Conservation (phyloP, 2,113 vertebrate species). For the Syrrhaptes paradoxus region DNA sequence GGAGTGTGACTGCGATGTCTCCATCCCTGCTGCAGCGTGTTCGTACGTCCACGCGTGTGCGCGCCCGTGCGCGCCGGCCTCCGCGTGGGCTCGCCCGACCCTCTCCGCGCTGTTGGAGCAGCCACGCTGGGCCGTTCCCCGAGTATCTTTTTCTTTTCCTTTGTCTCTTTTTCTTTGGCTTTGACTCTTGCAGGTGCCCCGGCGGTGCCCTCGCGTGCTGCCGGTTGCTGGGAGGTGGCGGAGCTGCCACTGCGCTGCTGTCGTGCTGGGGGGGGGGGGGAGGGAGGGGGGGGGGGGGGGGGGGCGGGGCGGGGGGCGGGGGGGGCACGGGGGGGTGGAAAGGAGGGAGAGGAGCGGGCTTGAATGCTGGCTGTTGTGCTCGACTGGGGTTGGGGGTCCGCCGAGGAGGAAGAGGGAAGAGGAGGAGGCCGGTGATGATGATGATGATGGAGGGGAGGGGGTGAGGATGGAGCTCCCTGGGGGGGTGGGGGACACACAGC, state of each 20-base stretch:
- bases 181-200: conserved; percentile 63
- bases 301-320: no score
- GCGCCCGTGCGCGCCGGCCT: background rate
- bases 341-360: conserved; percentile 50
- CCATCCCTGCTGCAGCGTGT: background rate
- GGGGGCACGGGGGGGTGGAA: no score
- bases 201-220: conserved; percentile 63
- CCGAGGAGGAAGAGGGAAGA: conserved; percentile 29
- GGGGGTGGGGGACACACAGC: no score
- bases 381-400: conserved; percentile 46
- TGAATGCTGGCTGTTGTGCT: conserved; percentile 66
- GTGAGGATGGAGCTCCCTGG: conserved; percentile 76
- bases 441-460: conserved; percentile 61
- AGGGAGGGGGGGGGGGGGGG: no score
- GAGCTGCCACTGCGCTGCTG: conserved; percentile 73
- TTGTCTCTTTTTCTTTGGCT: background rate
- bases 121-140: background rate
- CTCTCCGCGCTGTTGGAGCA: background rate
- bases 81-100: background rate
- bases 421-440: conserved; percentile 21
- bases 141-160: background rate
- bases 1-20: background rate
- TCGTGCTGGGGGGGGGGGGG: conserved; percentile 30
- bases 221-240: conserved; percentile 73
- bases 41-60: background rate